phyloP scores from a whole-genome alignment of 2,888 invertebrate species.

The Esperia sulphurella region DNA sequence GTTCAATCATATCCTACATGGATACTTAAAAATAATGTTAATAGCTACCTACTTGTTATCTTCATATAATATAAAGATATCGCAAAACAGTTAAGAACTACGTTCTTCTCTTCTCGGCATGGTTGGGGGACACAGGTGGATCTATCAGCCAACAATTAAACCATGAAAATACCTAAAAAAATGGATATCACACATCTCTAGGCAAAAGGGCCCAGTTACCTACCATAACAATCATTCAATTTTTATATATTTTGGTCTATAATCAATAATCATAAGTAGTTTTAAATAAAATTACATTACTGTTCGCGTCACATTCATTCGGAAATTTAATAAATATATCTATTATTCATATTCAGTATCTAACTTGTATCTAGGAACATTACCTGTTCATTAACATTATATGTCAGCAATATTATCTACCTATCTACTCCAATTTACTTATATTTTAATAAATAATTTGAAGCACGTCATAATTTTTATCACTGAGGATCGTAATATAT shows the following conservation, averaged over 20 bases:
- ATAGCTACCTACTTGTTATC: too few species aligned
- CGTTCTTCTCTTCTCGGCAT: neutral
- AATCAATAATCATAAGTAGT: too few species aligned
- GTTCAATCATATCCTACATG: too few species aligned
- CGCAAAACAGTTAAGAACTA: neutral
- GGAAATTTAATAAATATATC: conserved; percentile 13
- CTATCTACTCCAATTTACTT: neutral
- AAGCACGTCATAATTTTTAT: too few species aligned
- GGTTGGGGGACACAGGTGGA: neutral
- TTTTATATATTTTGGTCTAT: conserved; percentile 16
- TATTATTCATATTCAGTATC: conserved; percentile 12
- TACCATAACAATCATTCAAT: conserved; percentile 17
- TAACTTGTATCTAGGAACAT: conserved; percentile 19
- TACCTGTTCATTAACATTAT: conserved; percentile 5
- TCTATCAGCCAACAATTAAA: neutral
- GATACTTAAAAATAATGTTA: too few species aligned
- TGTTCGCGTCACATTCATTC: conserved; percentile 16
- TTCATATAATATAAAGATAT: neutral
- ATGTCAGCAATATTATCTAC: neutral
- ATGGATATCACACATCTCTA: conserved; percentile 21
- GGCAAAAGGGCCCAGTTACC: conserved; percentile 21
- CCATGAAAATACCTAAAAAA: conserved; percentile 10
- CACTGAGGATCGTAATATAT: too few species aligned
- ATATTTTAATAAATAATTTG: neutral
- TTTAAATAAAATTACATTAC: conserved; percentile 13